A percentile compares a stretch with the other conserved stretches of the same genome.
phyloP scores from a whole-genome alignment of 23 tunicate species.

The Trididemnum miniatum region DNA sequence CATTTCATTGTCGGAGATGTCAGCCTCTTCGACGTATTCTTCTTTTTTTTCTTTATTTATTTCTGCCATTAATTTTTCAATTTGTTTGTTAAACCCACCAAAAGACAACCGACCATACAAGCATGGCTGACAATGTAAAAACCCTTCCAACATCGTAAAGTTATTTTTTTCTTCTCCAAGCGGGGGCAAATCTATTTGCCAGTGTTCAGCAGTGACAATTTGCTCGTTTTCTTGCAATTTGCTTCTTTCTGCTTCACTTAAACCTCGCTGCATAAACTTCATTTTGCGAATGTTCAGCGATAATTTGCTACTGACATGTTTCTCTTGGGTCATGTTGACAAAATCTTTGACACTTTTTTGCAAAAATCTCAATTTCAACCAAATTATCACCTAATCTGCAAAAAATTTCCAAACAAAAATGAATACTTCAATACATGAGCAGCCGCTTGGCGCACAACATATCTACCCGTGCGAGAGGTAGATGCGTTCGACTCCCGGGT shows the following conservation, averaged over 20 bases:
- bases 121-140: constrained; percentile 27
- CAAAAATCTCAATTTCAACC: too few species aligned
- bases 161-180: constrained; percentile 32
- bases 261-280: constrained; percentile 89
- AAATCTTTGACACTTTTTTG: too few species aligned
- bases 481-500: too few species aligned
- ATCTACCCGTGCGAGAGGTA: too few species aligned
- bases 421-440: too few species aligned
- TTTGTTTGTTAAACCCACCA: constrained; percentile 70
- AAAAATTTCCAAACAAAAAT: too few species aligned
- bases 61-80: constrained; percentile 66
- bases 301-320: too few species aligned
- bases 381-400: too few species aligned
- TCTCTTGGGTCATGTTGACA: too few species aligned
- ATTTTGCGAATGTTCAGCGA: constrained; percentile 74
- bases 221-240: constrained; percentile 46
- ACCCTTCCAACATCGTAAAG: constrained; percentile 30
- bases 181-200: constrained; percentile 77
- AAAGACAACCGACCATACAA: constrained; percentile 58
- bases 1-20: constrained; percentile 90
- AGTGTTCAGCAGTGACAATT: constrained; percentile 66
- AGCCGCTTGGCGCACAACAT: too few species aligned
- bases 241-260: constrained; percentile 45
- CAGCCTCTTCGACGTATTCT: constrained; percentile 27
- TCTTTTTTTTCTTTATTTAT: constrained; percentile 26